Conservation (phyloP, 2,797 vertebrate species). For the Alca torda region DNA sequence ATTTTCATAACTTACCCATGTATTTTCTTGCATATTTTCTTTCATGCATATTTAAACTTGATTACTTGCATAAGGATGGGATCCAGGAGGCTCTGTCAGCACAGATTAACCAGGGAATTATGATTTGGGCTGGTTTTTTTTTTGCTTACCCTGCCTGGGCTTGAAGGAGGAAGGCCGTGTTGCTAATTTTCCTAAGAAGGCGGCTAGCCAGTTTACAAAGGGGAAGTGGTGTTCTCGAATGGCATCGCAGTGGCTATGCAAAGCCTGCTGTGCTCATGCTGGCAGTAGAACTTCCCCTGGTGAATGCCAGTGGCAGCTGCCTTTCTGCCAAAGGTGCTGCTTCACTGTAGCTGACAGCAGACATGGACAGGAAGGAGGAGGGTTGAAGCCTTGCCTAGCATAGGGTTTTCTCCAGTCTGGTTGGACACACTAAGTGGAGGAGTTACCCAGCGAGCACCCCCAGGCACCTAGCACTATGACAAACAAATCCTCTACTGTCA, state of each 20-base stretch:
- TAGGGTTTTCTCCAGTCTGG: too few relatives aligned
- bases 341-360: background rate
- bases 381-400: too few relatives aligned
- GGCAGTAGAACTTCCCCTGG: background rate
- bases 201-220: fast-evolving
- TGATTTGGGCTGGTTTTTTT: background rate
- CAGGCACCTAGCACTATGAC: too few relatives aligned
- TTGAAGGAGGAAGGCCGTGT: background rate
- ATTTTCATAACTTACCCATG: background rate
- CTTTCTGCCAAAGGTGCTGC: background rate
- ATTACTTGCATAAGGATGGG: background rate
- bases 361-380: too few relatives aligned
- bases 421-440: too few relatives aligned
- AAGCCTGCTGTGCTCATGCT: background rate
- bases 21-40: background rate
- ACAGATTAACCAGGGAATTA: background rate
- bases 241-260: background rate
- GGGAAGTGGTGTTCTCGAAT: background rate
- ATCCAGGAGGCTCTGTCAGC: background rate
- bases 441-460: too few relatives aligned
- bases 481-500: too few relatives aligned
- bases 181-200: background rate
- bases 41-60: background rate
- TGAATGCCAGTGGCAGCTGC: background rate
- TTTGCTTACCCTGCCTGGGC: background rate